Conservation (phyloP, 2,113 vertebrate genomes). For the Microcebus tavaratra region DNA sequence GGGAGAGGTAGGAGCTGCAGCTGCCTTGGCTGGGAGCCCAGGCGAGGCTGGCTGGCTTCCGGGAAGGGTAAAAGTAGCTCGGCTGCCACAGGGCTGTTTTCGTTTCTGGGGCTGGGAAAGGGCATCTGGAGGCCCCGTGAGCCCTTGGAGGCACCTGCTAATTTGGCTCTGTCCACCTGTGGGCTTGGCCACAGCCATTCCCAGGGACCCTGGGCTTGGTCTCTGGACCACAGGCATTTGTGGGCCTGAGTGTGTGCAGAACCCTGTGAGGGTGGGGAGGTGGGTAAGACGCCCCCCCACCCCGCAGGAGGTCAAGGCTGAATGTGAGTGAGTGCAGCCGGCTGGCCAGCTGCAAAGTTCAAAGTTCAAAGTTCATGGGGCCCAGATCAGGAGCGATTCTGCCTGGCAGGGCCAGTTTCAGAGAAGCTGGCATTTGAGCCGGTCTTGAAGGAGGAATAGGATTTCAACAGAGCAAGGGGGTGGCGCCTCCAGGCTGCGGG, state of each 20-base stretch:
- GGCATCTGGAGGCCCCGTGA: background rate
- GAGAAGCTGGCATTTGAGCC: background rate
- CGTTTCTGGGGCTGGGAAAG: background rate
- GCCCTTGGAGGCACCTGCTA: conserved; percentile 6
- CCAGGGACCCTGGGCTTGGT: background rate
- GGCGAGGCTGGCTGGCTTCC: background rate
- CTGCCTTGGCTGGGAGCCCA: background rate
- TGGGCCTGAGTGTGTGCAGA: background rate
- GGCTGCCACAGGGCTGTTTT: background rate
- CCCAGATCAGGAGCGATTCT: background rate
- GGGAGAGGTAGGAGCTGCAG: background rate
- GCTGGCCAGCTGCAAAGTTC: background rate
- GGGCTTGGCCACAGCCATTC: background rate
- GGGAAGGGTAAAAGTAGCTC: background rate
- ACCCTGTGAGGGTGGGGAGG: background rate
- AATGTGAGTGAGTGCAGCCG: background rate
- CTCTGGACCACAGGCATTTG: background rate
- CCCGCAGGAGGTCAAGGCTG: background rate
- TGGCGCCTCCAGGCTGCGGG: background rate
- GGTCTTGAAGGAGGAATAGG: background rate
- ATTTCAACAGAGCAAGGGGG: background rate
- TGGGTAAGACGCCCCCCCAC: background rate
- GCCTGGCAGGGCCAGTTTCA: background rate
- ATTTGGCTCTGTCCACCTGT: background rate
- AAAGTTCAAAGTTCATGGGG: background rate